phyloP scores from a whole-genome alignment of 2,888 invertebrate genomes.

The Plebejus melissa region DNA sequence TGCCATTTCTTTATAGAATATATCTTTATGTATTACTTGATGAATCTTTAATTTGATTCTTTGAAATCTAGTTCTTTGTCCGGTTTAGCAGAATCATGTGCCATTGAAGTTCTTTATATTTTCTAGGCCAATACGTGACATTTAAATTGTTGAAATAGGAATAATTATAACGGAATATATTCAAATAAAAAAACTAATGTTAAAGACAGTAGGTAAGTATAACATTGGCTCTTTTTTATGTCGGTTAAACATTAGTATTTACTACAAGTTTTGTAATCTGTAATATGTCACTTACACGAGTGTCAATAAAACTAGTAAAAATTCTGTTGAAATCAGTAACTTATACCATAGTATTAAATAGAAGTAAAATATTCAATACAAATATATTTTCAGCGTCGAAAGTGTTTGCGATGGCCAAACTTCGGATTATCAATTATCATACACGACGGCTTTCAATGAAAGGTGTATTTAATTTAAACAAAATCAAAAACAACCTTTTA shows the following conservation, averaged over 20 bases:
- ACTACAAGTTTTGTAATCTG: background rate
- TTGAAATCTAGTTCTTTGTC: too few species aligned
- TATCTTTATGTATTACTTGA: too few species aligned
- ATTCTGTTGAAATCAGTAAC: background rate
- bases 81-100: too few species aligned
- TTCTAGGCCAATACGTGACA: too few species aligned
- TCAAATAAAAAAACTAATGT: too few species aligned
- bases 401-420: background rate
- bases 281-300: background rate
- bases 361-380: background rate
- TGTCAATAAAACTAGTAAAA: background rate
- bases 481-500: conserved; percentile 1
- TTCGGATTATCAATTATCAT: background rate
- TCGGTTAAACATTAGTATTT: background rate
- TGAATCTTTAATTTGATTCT: too few species aligned
- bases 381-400: background rate
- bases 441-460: background rate
- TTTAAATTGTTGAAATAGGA: too few species aligned
- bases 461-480: conserved; percentile 19
- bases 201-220: too few species aligned
- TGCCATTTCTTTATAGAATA: background rate
- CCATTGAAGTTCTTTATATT: too few species aligned
- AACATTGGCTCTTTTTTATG: background rate
- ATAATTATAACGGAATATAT: too few species aligned
- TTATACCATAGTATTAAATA: background rate